Evolutionary conservation across 2,888 invertebrate species (phyloP), one percentile per base, ranked within the genome.

Genomic region (Poecilobothrus nobilitatus): DNA sequence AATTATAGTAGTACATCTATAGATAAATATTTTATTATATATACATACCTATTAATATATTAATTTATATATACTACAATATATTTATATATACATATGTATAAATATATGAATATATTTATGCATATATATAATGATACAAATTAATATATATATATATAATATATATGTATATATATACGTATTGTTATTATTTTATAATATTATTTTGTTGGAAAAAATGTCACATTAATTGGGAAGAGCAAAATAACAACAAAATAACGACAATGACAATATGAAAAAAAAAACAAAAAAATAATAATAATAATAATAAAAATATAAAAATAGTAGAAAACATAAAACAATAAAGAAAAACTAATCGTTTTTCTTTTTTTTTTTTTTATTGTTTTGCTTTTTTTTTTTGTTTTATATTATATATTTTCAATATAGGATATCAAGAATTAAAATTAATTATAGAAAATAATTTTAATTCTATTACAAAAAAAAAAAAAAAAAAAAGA

Each of bases 201-300:
- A 15, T 53, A 53, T 53, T 53, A 53, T 53, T 53, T 53, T 18
- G 53, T 53, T 53, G 53, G 18, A 53, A 53, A 27, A 27, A 53
- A 53, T 53, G 53, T 53, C 53, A 53, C 53, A 53, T 53, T 53
- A 53, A 53, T 53, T 53, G 53, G 53, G 18, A 53, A 53, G 53
- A 53, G 53, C 41, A 41, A 41, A 53, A 12, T 37, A n/a, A n/a
- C n/a, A n/a, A n/a, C n/a, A n/a, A n/a, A n/a, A 37, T 10, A 53
- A 53, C 18, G 18, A 53, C 15, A 53, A 53, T 12, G 15, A 53
- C n/a, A 15, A 53, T 12, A 53, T 12, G 5, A 53, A 53, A 53
- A 18, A 53, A 53, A 53, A 53, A 53, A n/a, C 18, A 53, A 18
- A 53, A 18, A 53, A 1, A 18, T 53, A 53, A 53, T 15, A 53